Percentiles rank a stretch among this genome's conserved stretches.
Conservation (phyloP, 2,797 vertebrate genomes). For the Oophaga sylvatica region DNA sequence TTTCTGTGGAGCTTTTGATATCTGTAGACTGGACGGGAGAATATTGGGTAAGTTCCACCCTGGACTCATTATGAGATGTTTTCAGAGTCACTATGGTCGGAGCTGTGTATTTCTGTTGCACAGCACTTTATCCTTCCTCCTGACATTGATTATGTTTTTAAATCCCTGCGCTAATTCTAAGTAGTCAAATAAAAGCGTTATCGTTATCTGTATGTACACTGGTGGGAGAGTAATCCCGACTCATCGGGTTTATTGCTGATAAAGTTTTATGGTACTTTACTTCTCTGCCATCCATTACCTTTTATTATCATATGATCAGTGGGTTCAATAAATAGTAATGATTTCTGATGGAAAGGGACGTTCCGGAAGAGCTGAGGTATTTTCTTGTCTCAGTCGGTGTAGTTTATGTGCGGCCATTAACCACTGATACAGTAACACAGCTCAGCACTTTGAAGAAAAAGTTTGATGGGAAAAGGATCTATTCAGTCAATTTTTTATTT, state of each 20-base stretch:
- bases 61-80: neutral
- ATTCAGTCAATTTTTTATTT: too few species aligned
- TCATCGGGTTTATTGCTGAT: slow-evolving; percentile 47
- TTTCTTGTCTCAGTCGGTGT: neutral
- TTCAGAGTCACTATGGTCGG: neutral
- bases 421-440: neutral
- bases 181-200: slow-evolving; percentile 13
- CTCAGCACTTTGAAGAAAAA: too few species aligned
- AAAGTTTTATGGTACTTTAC: slow-evolving; percentile 41
- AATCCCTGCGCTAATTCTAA: slow-evolving; percentile 37
- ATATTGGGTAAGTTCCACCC: neutral
- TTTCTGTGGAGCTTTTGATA: neutral
- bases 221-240: neutral
- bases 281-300: slow-evolving; percentile 30
- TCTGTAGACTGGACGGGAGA: neutral
- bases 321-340: slow-evolving; percentile 31
- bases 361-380: neutral
- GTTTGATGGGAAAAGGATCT: too few species aligned
- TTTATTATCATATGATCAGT: slow-evolving; percentile 29
- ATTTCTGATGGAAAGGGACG: neutral
- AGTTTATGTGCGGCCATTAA: neutral
- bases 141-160: slow-evolving; percentile 31
- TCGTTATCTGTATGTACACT: slow-evolving; percentile 39
- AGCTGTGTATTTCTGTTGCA: neutral
- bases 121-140: neutral